These are phyloP conservation scores for Myiothlypis coronata DNA, from an alignment of 2,797 vertebrate genomes.

Conservation along the genomic window DNA sequence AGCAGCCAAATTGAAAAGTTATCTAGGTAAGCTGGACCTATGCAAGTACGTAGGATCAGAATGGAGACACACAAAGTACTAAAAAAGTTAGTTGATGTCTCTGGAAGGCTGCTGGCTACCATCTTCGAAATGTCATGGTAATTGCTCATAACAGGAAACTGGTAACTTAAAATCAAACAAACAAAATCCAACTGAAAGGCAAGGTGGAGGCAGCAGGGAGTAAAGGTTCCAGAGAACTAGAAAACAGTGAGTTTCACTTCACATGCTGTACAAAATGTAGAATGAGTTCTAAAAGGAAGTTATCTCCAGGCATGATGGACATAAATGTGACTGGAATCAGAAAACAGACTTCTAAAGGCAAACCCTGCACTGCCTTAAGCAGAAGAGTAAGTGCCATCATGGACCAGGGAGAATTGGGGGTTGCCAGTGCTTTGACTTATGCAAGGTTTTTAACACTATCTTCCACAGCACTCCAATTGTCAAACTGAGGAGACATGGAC, in stretches of 20 bases:
- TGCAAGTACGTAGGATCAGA: rapidly evolving
- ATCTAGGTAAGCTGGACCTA: background rate
- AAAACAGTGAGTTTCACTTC: background rate
- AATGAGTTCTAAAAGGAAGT: background rate
- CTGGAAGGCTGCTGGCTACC: background rate
- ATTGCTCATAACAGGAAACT: background rate
- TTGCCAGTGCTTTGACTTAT: background rate
- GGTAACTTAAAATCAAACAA: background rate
- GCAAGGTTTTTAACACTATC: background rate
- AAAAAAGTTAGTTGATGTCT: background rate
- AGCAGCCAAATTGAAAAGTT: background rate
- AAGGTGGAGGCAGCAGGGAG: background rate
- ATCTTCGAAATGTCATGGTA: background rate
- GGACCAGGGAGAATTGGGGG: background rate
- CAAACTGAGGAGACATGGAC: background rate
- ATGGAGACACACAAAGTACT: background rate
- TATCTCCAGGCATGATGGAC: background rate
- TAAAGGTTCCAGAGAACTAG: background rate
- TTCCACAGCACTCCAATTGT: background rate
- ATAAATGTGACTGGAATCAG: background rate
- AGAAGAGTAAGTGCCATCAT: background rate
- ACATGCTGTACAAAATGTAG: background rate
- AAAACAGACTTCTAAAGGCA: background rate
- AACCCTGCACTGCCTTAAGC: background rate
- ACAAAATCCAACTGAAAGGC: background rate